phyloP scores from a whole-genome alignment of 2,797 vertebrate species.

The Gambelia wislizenii region DNA sequence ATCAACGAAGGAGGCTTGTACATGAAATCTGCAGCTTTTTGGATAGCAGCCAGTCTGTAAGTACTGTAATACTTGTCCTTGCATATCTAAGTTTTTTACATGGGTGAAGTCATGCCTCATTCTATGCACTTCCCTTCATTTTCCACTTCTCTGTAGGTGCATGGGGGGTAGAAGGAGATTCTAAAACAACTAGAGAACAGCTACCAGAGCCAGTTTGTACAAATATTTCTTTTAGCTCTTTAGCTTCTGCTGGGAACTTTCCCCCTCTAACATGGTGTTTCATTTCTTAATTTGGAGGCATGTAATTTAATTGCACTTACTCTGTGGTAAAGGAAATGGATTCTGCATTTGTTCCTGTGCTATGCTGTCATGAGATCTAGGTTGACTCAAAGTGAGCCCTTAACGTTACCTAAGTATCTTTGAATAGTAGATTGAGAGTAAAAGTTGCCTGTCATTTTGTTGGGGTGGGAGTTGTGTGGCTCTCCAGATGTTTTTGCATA shows the following conservation, averaged over 20 bases:
- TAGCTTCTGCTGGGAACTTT: not conserved
- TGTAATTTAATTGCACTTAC: not conserved
- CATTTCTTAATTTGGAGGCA: not conserved
- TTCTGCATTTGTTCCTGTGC: not conserved
- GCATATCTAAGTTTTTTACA: not conserved
- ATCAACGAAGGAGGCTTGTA: slow-evolving; percentile 40
- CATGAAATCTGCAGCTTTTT: slow-evolving; percentile 50
- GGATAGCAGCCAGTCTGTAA: slow-evolving; percentile 48
- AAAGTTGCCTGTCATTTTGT: not conserved
- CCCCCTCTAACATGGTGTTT: not conserved
- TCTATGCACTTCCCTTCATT: not conserved
- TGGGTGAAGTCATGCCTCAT: not conserved
- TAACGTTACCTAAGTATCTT: not conserved
- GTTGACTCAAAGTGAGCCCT: not conserved
- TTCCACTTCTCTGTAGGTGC: not conserved
- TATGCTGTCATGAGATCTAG: not conserved
- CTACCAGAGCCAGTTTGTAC: not conserved
- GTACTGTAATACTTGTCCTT: not conserved
- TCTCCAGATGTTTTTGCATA: not conserved
- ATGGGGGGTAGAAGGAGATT: not conserved
- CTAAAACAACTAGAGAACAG: not conserved
- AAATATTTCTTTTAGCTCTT: not conserved
- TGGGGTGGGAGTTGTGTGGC: no score
- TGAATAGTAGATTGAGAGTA: not conserved
- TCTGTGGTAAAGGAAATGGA: not conserved